Base-by-base conservation (phyloP, 2,113 vertebrate species). In the Tragelaphus strepsiceros region DNA sequence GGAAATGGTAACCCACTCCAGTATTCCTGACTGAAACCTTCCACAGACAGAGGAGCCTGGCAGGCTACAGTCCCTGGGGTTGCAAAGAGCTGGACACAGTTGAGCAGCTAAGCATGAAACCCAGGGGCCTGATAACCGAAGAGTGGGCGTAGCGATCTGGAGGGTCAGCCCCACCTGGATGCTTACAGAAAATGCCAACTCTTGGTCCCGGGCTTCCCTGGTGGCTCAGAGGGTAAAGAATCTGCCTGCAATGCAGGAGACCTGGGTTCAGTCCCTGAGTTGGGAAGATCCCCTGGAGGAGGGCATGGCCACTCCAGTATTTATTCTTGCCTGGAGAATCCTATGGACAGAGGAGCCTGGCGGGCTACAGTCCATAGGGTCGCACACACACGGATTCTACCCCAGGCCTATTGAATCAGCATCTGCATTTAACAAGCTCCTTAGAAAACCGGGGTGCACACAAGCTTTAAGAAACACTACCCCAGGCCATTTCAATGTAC, bases 391-490 rank as follows among this genome's bases (percentile, higher is more conserved):
- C 2, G 0, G n/a, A 39, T 6, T 71, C 12, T 21, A 9, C 9
- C 59, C 35, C 32, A 53, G 28, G 32, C 4, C 58, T 12, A 7
- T 0, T 1, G 26, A 35, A 74, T 78, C 24, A 2, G 58, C 28
- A 53, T 22, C 28, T 77, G 2, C 24, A 43, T 80, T 35, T 13
- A 62, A n/a, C 17, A 32, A 87, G n/a, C 21, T 39, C 77, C 1
- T 26, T 3, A 0, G 4, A 13, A 83, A 32, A 24, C 28, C 3
- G 10, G 1, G 7, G 28, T 1, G 2, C 67, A 22, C 28, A 6
- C 15, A 13, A 39, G 54, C 6, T 82, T 39, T 85, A 49, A 62
- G 78, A 87, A 43, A 17, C 1, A 0, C 21, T 10, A 6, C n/a
- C 32, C 43, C 28, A 7, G 11, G 14, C 15, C 61, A 71, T 77